phyloP scores from a whole-genome alignment of 2,888 invertebrate genomes.

The Caenorhabditis angaria region DNA sequence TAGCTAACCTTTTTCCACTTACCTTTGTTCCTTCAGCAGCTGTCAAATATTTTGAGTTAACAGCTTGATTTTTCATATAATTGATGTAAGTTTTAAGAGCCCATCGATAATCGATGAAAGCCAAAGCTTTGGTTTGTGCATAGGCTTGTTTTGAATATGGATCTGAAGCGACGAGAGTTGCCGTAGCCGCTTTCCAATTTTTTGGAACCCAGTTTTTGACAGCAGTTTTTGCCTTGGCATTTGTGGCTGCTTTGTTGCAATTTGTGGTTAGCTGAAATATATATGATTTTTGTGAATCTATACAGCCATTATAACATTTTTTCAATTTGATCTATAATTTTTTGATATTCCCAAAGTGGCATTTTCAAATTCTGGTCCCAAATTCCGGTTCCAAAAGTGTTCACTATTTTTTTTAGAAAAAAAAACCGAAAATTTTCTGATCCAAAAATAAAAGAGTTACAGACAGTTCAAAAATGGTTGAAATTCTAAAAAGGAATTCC shows the following conservation, averaged over 20 bases:
- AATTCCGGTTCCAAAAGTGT: too few relatives aligned
- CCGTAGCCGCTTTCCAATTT: constrained; percentile 24
- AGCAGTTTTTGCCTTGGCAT: constrained; percentile 26
- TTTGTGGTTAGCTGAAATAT: constrained; percentile 29
- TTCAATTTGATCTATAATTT: not conserved
- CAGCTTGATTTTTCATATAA: not conserved
- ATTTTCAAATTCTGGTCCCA: too few relatives aligned
- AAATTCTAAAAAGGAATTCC: too few relatives aligned
- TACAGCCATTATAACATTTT: not conserved
- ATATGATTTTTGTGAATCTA: too few relatives aligned
- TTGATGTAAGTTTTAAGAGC: constrained; percentile 6
- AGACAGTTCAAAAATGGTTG: too few relatives aligned
- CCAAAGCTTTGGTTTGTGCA: not conserved
- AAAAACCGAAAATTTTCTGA: too few relatives aligned
- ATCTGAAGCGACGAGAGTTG: constrained; percentile 18
- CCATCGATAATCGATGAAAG: constrained; percentile 7
- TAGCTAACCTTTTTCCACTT: too few relatives aligned
- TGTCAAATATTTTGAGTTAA: constrained; percentile 3
- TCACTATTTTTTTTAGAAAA: too few relatives aligned
- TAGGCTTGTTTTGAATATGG: constrained; percentile 24
- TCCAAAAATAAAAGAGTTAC: too few relatives aligned
- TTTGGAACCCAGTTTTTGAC: constrained; percentile 27
- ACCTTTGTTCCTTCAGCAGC: constrained; percentile 32
- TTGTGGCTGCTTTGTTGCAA: constrained; percentile 25
- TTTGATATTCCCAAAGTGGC: too few relatives aligned